Conservation (phyloP, 2,113 vertebrate species). For the Tychaedon coryphoeus region DNA sequence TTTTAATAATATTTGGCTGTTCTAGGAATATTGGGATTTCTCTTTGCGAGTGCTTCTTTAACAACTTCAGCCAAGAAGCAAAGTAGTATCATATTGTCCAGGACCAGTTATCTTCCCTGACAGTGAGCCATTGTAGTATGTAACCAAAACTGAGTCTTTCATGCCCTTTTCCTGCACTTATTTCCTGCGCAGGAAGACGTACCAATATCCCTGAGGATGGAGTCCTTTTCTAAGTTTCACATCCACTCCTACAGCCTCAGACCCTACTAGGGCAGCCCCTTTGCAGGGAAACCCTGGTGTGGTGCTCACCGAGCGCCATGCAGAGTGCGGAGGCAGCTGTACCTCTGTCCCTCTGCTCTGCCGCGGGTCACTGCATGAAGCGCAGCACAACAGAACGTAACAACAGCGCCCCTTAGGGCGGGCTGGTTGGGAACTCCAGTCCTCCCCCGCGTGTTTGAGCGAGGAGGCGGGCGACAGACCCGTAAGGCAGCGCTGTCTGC, state of each 20-base stretch:
- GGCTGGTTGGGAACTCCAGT: accelerated
- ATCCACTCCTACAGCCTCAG: neutral
- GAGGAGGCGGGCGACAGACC: accelerated
- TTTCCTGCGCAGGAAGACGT: neutral
- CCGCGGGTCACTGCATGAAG: neutral
- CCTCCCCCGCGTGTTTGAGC: accelerated
- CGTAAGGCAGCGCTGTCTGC: neutral
- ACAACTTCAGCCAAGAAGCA: neutral
- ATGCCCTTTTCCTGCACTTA: neutral
- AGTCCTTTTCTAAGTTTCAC: neutral
- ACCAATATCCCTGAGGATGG: neutral
- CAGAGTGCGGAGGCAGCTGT: accelerated
- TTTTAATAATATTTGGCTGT: neutral
- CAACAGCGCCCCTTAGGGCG: neutral
- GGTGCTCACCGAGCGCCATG: accelerated
- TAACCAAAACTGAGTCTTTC: neutral
- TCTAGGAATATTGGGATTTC: neutral
- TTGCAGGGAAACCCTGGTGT: accelerated
- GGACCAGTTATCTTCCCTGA: neutral
- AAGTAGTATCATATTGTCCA: neutral
- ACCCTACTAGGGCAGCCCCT: no score
- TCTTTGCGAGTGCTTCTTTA: neutral
- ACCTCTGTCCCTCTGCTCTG: neutral
- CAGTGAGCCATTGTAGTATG: accelerated
- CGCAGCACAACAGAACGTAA: accelerated